Conservation (phyloP, 2,113 vertebrate species). For the Amblyornis subalaris region DNA sequence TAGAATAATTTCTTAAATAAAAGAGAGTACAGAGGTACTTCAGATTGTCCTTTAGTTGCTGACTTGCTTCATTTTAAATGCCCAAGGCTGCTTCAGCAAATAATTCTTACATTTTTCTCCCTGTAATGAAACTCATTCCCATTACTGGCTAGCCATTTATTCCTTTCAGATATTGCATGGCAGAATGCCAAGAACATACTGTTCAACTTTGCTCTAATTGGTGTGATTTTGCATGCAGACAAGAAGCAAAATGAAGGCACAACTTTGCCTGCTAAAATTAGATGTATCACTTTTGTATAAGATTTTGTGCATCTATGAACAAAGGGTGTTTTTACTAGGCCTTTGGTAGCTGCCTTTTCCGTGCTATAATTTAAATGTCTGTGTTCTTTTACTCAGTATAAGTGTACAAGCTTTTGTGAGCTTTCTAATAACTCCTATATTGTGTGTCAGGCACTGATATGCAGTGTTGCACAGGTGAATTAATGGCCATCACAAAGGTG, state of each 20-base stretch:
- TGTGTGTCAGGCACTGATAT: background rate
- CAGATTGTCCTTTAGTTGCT: background rate
- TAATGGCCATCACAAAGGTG: background rate
- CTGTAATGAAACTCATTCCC: background rate
- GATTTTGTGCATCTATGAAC: background rate
- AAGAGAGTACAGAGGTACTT: background rate
- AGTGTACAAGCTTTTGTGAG: background rate
- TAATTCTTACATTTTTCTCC: slow-evolving; percentile 22
- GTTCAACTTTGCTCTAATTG: slow-evolving; percentile 47
- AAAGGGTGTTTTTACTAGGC: background rate
- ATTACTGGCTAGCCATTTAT: background rate
- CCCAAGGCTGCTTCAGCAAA: background rate
- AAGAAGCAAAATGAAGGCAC: slow-evolving; percentile 28
- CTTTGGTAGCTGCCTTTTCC: slow-evolving; percentile 24
- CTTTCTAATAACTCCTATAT: background rate
- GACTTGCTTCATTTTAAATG: slow-evolving; percentile 7
- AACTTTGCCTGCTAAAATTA: slow-evolving; percentile 30
- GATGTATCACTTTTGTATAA: background rate
- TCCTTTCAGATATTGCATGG: background rate
- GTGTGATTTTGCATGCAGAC: slow-evolving; percentile 32
- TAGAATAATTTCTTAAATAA: background rate
- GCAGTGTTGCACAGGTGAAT: background rate
- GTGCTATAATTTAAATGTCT: background rate
- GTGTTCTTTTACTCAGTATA: background rate
- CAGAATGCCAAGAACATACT: slow-evolving; percentile 10